Conservation (phyloP, 2,888 invertebrate species). For the Caenorhabditis sp. region DNA sequence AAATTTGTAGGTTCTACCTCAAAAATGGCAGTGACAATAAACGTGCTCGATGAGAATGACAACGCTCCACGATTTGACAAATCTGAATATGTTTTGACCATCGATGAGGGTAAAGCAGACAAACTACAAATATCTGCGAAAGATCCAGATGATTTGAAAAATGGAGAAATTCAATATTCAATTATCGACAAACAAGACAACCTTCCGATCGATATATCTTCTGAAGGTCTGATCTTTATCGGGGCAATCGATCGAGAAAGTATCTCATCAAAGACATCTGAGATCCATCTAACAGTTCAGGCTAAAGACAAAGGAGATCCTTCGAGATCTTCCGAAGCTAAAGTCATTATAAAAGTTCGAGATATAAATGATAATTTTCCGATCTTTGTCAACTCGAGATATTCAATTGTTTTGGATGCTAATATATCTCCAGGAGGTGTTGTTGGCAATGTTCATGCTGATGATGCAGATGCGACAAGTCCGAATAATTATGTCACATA, state of each 20-base stretch:
- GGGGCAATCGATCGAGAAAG: conserved; percentile 35
- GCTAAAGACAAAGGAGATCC: conserved; percentile 50
- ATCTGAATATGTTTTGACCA: conserved; percentile 21
- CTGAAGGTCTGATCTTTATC: conserved; percentile 45
- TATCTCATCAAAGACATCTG: not conserved
- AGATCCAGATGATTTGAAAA: conserved; percentile 38
- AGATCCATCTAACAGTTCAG: conserved; percentile 31
- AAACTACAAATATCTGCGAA: conserved; percentile 39
- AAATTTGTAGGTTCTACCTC: conserved; percentile 19
- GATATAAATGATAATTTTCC: conserved; percentile 52
- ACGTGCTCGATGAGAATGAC: conserved; percentile 71
- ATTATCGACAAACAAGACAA: conserved; percentile 19
- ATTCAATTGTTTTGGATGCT: conserved; percentile 44
- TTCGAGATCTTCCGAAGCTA: conserved; percentile 21
- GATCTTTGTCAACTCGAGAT: conserved; percentile 44
- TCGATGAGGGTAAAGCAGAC: conserved; percentile 44
- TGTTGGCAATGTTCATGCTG: conserved; percentile 35
- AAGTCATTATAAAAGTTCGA: conserved; percentile 37
- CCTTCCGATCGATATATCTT: conserved; percentile 41
- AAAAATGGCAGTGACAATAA: conserved; percentile 25
- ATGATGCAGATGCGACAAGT: conserved; percentile 47
- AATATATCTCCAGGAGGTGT: conserved; percentile 47
- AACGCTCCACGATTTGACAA: conserved; percentile 55
- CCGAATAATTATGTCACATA: conserved; percentile 47
- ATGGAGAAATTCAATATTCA: conserved; percentile 34